A percentile compares a stretch with the other conserved stretches of the same genome.
Conservation (phyloP, 2,797 vertebrate species). For the Sebastes minor region DNA sequence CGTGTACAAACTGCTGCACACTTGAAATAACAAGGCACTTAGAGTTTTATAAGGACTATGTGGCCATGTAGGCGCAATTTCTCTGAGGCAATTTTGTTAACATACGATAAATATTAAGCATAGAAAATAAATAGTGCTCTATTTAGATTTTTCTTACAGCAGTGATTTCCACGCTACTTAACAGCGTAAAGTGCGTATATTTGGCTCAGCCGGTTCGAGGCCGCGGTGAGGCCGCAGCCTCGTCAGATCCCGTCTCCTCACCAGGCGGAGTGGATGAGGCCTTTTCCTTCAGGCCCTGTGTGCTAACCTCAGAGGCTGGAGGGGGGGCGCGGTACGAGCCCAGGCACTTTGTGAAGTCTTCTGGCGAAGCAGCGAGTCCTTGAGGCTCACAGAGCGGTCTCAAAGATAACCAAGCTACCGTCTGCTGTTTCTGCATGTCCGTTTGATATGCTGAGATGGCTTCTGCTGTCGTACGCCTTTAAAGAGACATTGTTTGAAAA, state of each 20-base stretch:
- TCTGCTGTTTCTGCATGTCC: conserved; percentile 37
- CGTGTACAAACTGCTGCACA: neutral
- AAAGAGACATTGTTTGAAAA: accelerated
- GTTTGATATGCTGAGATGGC: conserved; percentile 31
- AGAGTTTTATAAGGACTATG: neutral
- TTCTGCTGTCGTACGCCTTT: conserved; percentile 66
- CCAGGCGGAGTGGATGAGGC: neutral
- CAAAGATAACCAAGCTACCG: conserved; percentile 72
- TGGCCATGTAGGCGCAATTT: neutral
- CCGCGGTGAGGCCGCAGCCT: neutral
- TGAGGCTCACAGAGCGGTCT: conserved; percentile 73
- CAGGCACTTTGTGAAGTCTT: neutral
- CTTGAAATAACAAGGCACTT: conserved; percentile 37
- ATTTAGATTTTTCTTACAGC: conserved; percentile 1
- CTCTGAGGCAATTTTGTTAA: neutral
- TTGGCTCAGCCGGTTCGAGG: neutral
- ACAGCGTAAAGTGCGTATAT: neutral
- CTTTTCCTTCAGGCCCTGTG: neutral
- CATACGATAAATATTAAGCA: neutral
- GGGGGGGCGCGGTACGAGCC: neutral
- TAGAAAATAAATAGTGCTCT: conserved; percentile 35
- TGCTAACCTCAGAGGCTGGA: neutral
- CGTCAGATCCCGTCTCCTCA: neutral
- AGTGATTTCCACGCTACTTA: conserved; percentile 1
- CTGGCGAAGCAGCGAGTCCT: neutral